These are phyloP conservation scores for Melanotaenia parkinsoni DNA, from an alignment of 2,797 vertebrate genomes.

Conservation along the genomic window DNA sequence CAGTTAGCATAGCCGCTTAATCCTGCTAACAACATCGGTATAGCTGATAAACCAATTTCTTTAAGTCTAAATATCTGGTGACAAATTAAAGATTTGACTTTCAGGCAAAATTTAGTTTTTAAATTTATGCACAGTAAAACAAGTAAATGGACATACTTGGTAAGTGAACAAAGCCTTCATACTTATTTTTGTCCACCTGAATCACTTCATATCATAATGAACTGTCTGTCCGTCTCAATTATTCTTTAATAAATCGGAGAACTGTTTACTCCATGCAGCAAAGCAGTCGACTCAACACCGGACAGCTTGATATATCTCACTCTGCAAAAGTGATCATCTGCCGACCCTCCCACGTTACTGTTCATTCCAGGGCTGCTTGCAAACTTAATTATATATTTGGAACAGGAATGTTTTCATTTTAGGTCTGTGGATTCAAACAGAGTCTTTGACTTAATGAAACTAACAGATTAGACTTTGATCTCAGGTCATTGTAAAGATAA, in stretches of 20 bases:
- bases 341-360: slow-evolving; percentile 23
- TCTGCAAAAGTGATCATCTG: slow-evolving; percentile 34
- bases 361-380: slow-evolving; percentile 7
- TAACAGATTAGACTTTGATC: slow-evolving; percentile 30
- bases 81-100: background rate
- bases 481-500: slow-evolving; percentile 25
- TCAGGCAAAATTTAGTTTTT: background rate
- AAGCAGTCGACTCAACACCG: slow-evolving; percentile 59
- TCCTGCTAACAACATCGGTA: background rate
- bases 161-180: slow-evolving; percentile 6
- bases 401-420: slow-evolving; percentile 20
- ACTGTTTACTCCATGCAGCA: slow-evolving; percentile 38
- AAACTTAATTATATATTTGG: background rate
- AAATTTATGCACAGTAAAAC: background rate
- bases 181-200: background rate
- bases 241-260: slow-evolving; percentile 32
- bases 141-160: background rate
- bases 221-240: slow-evolving; percentile 35
- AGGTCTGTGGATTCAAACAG: background rate
- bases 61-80: background rate
- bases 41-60: background rate
- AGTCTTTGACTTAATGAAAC: slow-evolving; percentile 19
- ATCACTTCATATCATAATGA: slow-evolving; percentile 26
- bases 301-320: slow-evolving; percentile 55
- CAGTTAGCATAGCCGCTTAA: too few relatives aligned